A percentile compares a stretch with the other conserved stretches of the same genome.
Evolutionary conservation across 2,888 invertebrate genomes (phyloP).

Genomic region (Orthonychiurus folsomi): DNA sequence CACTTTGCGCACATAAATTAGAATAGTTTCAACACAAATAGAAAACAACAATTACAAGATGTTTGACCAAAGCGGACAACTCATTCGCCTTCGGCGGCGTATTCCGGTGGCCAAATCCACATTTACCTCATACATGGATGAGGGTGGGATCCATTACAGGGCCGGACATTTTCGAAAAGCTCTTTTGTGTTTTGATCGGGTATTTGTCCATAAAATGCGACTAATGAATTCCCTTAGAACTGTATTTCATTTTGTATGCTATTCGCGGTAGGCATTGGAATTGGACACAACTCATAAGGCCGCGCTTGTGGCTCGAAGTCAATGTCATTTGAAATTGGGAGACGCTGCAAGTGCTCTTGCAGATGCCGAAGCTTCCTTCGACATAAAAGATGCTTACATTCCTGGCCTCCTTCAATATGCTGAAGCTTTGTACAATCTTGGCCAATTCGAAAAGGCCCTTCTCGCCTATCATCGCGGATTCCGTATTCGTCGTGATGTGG

Average conservation of each 20-base stretch:
- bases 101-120: constrained; percentile 32
- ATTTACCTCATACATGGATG: constrained; percentile 49
- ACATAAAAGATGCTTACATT: constrained; percentile 32
- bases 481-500: constrained; percentile 72
- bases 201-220: neutral
- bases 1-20: too few species aligned
- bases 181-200: constrained; percentile 55
- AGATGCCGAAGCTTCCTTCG: constrained; percentile 74
- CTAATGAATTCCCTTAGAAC: neutral
- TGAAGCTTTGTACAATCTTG: constrained; percentile 80
- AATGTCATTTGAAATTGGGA: constrained; percentile 76
- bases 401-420: constrained; percentile 65
- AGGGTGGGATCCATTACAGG: constrained; percentile 67
- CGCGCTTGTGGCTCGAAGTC: constrained; percentile 78
- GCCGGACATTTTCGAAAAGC: constrained; percentile 64
- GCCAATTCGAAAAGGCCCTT: constrained; percentile 85
- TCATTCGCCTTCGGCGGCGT: neutral
- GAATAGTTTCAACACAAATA: too few species aligned
- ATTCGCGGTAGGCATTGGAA: constrained; percentile 63
- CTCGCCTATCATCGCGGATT: constrained; percentile 84
- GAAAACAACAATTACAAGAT: too few species aligned
- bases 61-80: neutral
- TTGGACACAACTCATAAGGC: constrained; percentile 73
- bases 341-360: constrained; percentile 69
- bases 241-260: constrained; percentile 2